These are phyloP conservation scores for Caranx melampygus DNA, from an alignment of 2,113 vertebrate genomes.

Conservation along the genomic window DNA sequence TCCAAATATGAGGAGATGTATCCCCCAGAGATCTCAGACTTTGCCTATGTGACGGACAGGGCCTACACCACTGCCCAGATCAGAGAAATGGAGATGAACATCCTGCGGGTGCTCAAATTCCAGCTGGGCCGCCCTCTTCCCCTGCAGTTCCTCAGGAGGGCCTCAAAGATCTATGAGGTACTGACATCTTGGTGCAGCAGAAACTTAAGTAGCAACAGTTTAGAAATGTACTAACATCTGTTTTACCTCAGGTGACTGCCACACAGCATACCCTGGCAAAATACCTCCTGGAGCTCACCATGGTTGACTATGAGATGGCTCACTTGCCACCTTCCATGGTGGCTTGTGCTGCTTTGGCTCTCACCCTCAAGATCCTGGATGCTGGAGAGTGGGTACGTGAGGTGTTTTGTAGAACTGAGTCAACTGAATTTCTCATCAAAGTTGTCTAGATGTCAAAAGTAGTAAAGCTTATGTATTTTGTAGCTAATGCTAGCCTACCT, in stretches of 20 bases:
- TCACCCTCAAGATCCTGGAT: conserved; percentile 85
- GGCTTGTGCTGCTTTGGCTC: conserved; percentile 87
- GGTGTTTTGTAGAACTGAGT: too few relatives aligned
- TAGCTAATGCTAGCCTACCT: too few relatives aligned
- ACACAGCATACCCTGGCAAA: conserved; percentile 87
- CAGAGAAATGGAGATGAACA: conserved; percentile 87
- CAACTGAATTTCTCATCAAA: too few relatives aligned
- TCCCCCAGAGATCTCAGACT: conserved; percentile 84
- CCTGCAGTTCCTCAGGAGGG: conserved; percentile 87
- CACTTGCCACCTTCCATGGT: conserved; percentile 87
- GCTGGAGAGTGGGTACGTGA: conserved; percentile 86
- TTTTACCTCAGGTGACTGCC: conserved; percentile 80
- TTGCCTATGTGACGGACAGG: conserved; percentile 83
- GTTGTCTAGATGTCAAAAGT: too few relatives aligned
- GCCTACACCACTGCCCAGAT: conserved; percentile 87
- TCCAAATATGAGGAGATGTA: conserved; percentile 91
- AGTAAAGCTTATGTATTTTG: too few relatives aligned
- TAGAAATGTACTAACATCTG: fast-evolving
- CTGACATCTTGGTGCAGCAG: fast-evolving
- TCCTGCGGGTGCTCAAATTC: conserved; percentile 87
- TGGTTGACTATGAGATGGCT: conserved; percentile 90
- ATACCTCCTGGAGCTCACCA: conserved; percentile 89
- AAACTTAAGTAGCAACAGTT: background rate
- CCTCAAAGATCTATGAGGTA: conserved; percentile 88
- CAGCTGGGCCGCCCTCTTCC: conserved; percentile 84